Evolutionary conservation across 2,888 invertebrate genomes (phyloP).

Genomic region (Imbricaverruca yamaguchii): DNA sequence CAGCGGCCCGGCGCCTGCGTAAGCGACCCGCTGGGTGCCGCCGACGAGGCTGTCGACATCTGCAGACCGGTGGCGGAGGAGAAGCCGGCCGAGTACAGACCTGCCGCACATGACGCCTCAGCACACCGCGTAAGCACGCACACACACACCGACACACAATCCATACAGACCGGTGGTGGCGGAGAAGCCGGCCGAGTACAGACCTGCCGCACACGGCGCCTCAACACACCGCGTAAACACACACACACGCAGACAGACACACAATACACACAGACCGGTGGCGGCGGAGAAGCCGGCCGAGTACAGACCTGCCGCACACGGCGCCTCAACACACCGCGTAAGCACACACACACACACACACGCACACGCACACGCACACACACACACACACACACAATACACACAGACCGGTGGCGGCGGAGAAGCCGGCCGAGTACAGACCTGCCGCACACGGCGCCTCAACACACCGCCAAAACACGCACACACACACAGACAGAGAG

Average conservation of each 20-base stretch:
- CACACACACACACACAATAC: too few relatives aligned
- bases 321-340: too few relatives aligned
- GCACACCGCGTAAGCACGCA: too few relatives aligned
- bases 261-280: background rate
- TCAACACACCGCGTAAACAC: too few relatives aligned
- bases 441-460: background rate
- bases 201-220: background rate
- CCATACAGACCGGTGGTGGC: background rate
- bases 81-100: slow-evolving; percentile 16
- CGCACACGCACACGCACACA: too few relatives aligned
- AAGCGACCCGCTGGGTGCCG: background rate
- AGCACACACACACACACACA: too few relatives aligned
- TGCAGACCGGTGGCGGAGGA: background rate
- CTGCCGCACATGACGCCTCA: background rate
- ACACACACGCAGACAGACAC: too few relatives aligned
- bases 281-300: background rate
- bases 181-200: slow-evolving; percentile 13
- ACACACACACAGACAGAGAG: too few relatives aligned
- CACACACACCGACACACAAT: too few relatives aligned
- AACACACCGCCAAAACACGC: too few relatives aligned
- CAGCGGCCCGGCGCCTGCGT: background rate
- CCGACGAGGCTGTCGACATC: slow-evolving; percentile 15
- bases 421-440: slow-evolving; percentile 14
- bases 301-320: slow-evolving; percentile 1
- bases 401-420: background rate